Percentiles rank a stretch among this genome's conserved stretches.
Conservation (phyloP, 35 echinoderm and acorn worm species). For the Apostichopus parvimensis region DNA sequence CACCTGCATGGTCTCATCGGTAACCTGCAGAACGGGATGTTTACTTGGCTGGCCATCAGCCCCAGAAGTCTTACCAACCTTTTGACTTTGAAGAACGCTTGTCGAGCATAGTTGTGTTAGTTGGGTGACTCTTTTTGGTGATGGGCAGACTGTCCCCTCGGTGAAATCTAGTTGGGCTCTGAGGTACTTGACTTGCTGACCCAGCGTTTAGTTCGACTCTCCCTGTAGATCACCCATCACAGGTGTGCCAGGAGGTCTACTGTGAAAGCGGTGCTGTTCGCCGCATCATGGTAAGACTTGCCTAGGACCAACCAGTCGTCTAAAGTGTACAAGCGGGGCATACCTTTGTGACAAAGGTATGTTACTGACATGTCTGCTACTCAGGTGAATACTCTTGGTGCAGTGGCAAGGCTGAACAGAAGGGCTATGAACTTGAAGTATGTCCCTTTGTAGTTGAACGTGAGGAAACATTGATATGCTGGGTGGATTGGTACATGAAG, state of each 20-base stretch:
- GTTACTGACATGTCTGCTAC: background rate
- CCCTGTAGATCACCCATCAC: background rate
- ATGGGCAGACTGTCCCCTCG: background rate
- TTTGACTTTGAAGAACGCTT: background rate
- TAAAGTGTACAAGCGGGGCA: background rate
- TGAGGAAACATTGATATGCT: background rate
- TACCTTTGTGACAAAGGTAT: background rate
- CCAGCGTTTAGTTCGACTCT: background rate
- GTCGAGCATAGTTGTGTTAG: background rate
- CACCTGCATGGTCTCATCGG: background rate
- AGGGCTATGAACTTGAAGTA: constrained; percentile 1
- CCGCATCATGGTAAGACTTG: background rate
- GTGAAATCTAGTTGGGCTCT: background rate
- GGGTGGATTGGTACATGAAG: background rate
- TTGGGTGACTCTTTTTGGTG: background rate
- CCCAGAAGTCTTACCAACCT: background rate
- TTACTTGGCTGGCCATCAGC: background rate
- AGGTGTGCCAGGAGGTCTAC: background rate
- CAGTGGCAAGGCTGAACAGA: background rate
- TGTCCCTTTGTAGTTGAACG: background rate
- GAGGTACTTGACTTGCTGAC: background rate
- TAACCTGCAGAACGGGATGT: background rate
- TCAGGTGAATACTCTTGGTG: constrained; percentile 18
- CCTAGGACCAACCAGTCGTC: constrained; percentile 1
- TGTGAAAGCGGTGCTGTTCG: background rate